Conservation (phyloP, 2,888 invertebrate species). For the Pammene fasciana region DNA sequence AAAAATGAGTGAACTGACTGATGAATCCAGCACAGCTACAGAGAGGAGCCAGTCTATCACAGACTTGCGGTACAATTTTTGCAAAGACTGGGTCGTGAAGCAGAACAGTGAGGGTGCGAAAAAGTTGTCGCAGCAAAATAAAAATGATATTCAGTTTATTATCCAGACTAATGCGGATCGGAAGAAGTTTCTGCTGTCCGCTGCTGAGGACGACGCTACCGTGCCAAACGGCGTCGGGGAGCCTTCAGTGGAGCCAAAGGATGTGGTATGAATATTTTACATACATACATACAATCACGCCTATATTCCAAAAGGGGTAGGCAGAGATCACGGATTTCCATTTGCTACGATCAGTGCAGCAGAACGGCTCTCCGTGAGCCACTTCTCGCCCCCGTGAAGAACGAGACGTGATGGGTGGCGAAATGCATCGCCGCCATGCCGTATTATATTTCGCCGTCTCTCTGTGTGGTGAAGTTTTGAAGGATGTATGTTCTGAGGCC, state of each 20-base stretch:
- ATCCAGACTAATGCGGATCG: slow-evolving; percentile 70
- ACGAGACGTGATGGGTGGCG: too few relatives aligned
- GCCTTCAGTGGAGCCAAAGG: slow-evolving; percentile 56
- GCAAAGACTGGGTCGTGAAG: slow-evolving; percentile 72
- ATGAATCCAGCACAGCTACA: background rate
- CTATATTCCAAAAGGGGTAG: too few relatives aligned
- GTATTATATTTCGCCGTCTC: too few relatives aligned
- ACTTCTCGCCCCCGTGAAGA: too few relatives aligned
- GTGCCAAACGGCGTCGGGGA: slow-evolving; percentile 71
- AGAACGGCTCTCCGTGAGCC: too few relatives aligned
- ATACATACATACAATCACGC: too few relatives aligned
- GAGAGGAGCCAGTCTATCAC: slow-evolving; percentile 7
- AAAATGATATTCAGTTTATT: slow-evolving; percentile 75
- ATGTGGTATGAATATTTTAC: slow-evolving; percentile 62
- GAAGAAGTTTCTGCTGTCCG: slow-evolving; percentile 66
- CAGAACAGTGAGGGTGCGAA: slow-evolving; percentile 68
- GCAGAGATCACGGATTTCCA: too few relatives aligned
- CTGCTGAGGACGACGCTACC: slow-evolving; percentile 70
- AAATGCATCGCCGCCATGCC: too few relatives aligned
- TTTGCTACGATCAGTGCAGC: too few relatives aligned
- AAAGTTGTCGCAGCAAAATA: slow-evolving; percentile 64
- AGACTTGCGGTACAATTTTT: slow-evolving; percentile 51
- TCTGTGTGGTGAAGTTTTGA: too few relatives aligned
- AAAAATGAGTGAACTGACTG: slow-evolving; percentile 17
- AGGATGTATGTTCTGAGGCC: too few relatives aligned